These are phyloP conservation scores for Stratiomys singularior DNA, from an alignment of 2,888 invertebrate genomes.

Conservation along the genomic window DNA sequence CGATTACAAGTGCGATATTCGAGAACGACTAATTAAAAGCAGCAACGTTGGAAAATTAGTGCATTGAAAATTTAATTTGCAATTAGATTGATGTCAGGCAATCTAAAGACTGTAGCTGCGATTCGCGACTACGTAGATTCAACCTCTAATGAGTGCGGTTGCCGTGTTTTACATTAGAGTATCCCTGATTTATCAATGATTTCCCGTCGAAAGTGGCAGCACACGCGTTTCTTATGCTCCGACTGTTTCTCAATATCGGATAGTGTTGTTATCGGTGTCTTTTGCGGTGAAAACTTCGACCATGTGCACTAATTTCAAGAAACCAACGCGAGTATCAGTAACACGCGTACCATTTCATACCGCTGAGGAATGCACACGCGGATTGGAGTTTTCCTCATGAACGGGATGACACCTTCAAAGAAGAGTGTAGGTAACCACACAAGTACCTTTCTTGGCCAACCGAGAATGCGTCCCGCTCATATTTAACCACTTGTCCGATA, in stretches of 20 bases:
- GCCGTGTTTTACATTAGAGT: background rate
- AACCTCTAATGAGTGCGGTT: slow-evolving; percentile 6
- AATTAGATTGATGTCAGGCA: background rate
- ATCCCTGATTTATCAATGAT: background rate
- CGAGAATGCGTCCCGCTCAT: too few relatives aligned
- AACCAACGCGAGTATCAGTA: background rate
- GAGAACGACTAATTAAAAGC: background rate
- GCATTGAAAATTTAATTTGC: slow-evolving; percentile 1
- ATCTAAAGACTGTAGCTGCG: background rate
- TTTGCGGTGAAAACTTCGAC: background rate
- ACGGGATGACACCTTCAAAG: background rate
- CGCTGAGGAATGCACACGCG: background rate
- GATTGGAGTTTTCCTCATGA: background rate
- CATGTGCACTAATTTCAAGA: background rate
- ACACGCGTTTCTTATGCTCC: too few relatives aligned
- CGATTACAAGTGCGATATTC: background rate
- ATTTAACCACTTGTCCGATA: too few relatives aligned
- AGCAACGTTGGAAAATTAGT: background rate
- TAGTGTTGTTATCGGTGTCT: background rate
- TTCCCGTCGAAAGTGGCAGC: background rate
- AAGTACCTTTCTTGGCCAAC: too few relatives aligned
- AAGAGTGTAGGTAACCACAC: background rate
- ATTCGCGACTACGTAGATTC: background rate
- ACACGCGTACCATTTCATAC: background rate
- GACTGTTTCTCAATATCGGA: too few relatives aligned